Conservation (phyloP, 2,113 vertebrate genomes). For the Alosa alosa region DNA sequence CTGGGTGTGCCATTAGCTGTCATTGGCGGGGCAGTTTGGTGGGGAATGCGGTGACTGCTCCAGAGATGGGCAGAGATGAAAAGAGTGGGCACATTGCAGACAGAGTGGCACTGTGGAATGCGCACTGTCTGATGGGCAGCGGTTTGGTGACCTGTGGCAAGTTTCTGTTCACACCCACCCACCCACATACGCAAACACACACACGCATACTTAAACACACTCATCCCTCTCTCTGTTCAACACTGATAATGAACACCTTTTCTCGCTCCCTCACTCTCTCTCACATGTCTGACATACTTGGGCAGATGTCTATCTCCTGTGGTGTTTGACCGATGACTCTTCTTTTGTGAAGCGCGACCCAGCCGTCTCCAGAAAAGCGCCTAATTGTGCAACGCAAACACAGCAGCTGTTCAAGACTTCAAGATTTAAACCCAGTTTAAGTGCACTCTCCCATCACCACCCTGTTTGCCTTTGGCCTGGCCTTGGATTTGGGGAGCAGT, state of each 20-base stretch:
- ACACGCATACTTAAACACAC: not conserved
- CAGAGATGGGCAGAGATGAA: conserved; percentile 42
- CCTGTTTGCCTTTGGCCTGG: not conserved
- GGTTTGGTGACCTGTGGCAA: not conserved
- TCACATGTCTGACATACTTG: conserved; percentile 61
- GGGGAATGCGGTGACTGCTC: not conserved
- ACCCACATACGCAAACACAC: not conserved
- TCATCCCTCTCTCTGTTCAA: conserved; percentile 53
- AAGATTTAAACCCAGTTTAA: not conserved
- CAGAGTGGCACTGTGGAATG: not conserved
- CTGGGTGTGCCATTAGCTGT: conserved; percentile 61
- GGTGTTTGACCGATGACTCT: conserved; percentile 39
- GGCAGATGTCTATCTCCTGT: conserved; percentile 62
- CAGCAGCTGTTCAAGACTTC: not conserved
- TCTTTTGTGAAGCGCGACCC: not conserved
- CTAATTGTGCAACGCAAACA: not conserved
- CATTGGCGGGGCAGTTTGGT: conserved; percentile 59
- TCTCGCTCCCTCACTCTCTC: conserved; percentile 61
- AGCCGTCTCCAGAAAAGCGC: not conserved
- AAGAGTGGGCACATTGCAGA: conserved; percentile 48
- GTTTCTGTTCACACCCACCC: not conserved
- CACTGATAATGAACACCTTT: conserved; percentile 62
- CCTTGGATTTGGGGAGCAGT: not conserved
- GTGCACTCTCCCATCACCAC: not conserved
- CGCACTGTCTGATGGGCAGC: conserved; percentile 30